A percentile compares a stretch with the other conserved stretches of the same genome.
These are phyloP conservation scores for Scolanthus callimorphus DNA, from an alignment of 92 coral and sea anemone genomes.

Conservation along the genomic window DNA sequence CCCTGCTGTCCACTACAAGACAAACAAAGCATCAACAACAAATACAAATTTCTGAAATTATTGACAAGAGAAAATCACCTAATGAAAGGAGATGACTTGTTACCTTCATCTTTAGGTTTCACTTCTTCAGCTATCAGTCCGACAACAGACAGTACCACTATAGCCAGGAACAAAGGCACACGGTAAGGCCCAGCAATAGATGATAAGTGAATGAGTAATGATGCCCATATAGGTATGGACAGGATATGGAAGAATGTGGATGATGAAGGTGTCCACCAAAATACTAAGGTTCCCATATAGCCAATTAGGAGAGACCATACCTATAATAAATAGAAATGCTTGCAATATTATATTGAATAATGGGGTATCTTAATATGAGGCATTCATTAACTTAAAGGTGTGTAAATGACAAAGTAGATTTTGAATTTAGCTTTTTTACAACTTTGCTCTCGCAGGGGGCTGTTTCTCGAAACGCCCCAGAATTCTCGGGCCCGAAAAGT, in stretches of 20 bases:
- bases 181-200: constrained; percentile 91
- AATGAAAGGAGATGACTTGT: too few species aligned
- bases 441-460: too few species aligned
- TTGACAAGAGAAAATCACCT: too few species aligned
- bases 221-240: constrained; percentile 91
- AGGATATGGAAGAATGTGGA: constrained; percentile 54
- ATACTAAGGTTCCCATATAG: constrained; percentile 54
- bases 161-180: constrained; percentile 65
- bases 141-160: constrained; percentile 62
- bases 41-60: too few species aligned
- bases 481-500: too few species aligned
- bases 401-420: too few species aligned
- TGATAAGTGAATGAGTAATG: constrained; percentile 70
- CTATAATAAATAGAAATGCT: constrained; percentile 36
- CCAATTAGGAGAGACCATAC: constrained; percentile 85
- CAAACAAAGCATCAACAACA: neutral
- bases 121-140: constrained; percentile 70
- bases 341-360: too few species aligned
- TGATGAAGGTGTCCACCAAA: constrained; percentile 89
- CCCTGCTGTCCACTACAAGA: constrained; percentile 32
- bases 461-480: too few species aligned
- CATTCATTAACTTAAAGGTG: too few species aligned
- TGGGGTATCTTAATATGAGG: too few species aligned
- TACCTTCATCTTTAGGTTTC: constrained; percentile 67
- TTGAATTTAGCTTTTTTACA: too few species aligned